Conservation (phyloP, 2,888 invertebrate species). For the Orchesella flavescens region DNA sequence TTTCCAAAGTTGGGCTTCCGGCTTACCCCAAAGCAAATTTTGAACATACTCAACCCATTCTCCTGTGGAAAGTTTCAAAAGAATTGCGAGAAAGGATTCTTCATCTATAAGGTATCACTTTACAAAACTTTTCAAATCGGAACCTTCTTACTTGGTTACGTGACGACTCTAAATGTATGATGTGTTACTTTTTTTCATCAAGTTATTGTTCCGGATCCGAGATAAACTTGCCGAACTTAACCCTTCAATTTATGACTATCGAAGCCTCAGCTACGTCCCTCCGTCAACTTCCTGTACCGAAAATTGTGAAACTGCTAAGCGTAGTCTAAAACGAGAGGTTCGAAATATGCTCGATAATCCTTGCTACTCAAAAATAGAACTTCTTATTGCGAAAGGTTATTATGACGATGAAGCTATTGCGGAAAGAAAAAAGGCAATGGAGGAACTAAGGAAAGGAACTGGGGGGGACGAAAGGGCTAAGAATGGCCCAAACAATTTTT, state of each 20-base stretch:
- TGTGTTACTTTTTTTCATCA: not conserved
- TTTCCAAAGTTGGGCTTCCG: constrained; percentile 59
- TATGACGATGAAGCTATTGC: constrained; percentile 54
- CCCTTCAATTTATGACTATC: constrained; percentile 48
- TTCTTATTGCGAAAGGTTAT: constrained; percentile 43
- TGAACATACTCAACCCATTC: constrained; percentile 50
- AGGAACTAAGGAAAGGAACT: constrained; percentile 1
- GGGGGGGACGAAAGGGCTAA: not conserved
- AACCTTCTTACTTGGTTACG: not conserved
- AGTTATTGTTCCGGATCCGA: constrained; percentile 28
- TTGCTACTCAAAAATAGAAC: constrained; percentile 57
- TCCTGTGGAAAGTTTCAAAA: constrained; percentile 45
- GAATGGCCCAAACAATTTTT: too few relatives aligned
- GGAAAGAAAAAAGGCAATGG: not conserved
- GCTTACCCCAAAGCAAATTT: constrained; percentile 32
- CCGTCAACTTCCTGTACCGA: not conserved
- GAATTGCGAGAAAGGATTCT: constrained; percentile 37
- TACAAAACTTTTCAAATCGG: not conserved
- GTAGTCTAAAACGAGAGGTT: not conserved
- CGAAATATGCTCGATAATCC: constrained; percentile 25
- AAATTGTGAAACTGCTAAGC: not conserved
- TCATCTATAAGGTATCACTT: constrained; percentile 48
- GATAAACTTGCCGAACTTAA: constrained; percentile 19
- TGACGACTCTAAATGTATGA: not conserved
- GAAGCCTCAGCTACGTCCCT: constrained; percentile 23